These are phyloP conservation scores for Drosophila nebulosa DNA, from an alignment of 1,140 invertebrate genomes.

Conservation along the genomic window DNA sequence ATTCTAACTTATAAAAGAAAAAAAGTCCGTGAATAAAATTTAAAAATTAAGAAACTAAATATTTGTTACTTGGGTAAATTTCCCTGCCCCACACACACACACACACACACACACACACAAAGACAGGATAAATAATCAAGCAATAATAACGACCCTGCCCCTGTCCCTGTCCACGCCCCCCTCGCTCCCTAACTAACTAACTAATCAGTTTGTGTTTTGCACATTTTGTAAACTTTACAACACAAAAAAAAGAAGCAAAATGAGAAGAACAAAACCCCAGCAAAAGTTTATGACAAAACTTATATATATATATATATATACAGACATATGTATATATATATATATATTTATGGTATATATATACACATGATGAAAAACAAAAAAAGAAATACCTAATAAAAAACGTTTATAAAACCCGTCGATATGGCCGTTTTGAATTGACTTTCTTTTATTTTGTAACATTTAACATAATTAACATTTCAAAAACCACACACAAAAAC, in stretches of 20 bases:
- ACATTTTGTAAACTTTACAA: conserved; percentile 79
- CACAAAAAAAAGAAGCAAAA: conserved; percentile 33
- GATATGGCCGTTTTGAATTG: conserved; percentile 7
- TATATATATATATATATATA: conserved; percentile 42
- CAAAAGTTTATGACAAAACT: conserved; percentile 51
- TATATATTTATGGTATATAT: conserved; percentile 25
- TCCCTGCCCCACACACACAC: not conserved
- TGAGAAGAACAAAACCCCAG: conserved; percentile 10
- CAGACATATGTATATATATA: conserved; percentile 41
- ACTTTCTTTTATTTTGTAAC: conserved; percentile 11
- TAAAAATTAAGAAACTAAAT: conserved; percentile 12
- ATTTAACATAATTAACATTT: conserved; percentile 18
- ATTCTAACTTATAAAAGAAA: too few species aligned
- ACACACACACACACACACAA: conserved; percentile 8
- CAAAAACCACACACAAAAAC: not conserved
- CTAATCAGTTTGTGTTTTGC: conserved; percentile 75
- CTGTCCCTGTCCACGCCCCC: conserved; percentile 19
- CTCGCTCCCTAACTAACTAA: conserved; percentile 39
- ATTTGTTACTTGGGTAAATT: not conserved
- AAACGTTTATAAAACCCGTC: conserved; percentile 71
- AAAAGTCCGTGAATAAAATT: conserved; percentile 37
- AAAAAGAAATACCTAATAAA: conserved; percentile 66
- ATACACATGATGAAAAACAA: conserved; percentile 28
- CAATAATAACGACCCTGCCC: conserved; percentile 37
- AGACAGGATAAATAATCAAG: conserved; percentile 44